Base-by-base conservation (phyloP, 2,797 vertebrate genomes). In the Serranus cabrilla region DNA sequence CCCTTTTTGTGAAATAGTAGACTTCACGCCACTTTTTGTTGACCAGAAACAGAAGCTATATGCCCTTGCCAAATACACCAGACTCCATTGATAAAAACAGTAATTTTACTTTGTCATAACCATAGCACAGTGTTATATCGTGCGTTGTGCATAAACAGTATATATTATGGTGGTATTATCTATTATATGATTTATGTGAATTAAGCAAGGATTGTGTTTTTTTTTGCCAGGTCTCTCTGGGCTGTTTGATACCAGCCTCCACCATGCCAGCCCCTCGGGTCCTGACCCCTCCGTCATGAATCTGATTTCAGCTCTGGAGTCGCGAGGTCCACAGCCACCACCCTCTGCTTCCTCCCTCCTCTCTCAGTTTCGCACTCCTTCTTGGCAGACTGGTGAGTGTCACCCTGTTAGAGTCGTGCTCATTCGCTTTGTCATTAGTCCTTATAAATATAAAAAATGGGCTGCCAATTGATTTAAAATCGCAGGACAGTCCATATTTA, bases 301-400 rank as follows among this genome's bases (percentile, higher is more conserved):
- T 91, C 95, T 98, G 82, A 98, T 98, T 87, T 98, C 97, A 1
- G 97, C 97, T 72, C 95, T 98, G 84, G 97, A 98, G 92, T 97
- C 97, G 18, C 93, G 96, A 85, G 96, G 94, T 59, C 96, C 96
- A 9, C 97, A 97, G 88, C 95, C 96, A 11, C 94, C 96, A n/a
- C 96, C 96, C 67, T 97, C 97, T 1, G 96, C 97, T 34, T 98
- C 97, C 49, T 97, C 97, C 66, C 95, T 97, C 39, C 96, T 98
- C 49, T 97, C 97, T 68, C 97, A 97, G 92, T 98, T 98, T 89
- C 96, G 96, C 31, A 95, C 96, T 60, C 96, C 97, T 18, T 96
- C 96, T 72, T 98, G 97, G 97, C 97, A 98, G 85, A 95, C 96
- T 79, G 96, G 97, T 98, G 87, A 90, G 92, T 90, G 54, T 81